Evolutionary conservation across 2,888 invertebrate species (phyloP), one percentile per base, ranked within the genome.

Genomic region (Germaria angustata): DNA sequence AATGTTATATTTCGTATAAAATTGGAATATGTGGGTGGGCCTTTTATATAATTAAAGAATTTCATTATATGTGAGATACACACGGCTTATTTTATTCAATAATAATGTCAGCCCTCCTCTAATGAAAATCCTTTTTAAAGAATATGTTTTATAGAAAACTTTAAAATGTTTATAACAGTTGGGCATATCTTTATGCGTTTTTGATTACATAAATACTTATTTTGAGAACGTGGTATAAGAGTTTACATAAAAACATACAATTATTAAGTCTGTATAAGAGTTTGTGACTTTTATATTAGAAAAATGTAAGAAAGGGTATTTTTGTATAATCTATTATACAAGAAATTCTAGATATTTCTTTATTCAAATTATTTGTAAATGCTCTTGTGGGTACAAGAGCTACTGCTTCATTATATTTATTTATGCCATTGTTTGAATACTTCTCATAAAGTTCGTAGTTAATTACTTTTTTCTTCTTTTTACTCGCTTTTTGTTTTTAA

Each of bases 381-480:
- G 28, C 28, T 28, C 28, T 28, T 11, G 1, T 22, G 9, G 13
- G n/a, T 49, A 24, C 6, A 49, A n/a, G n/a, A 49, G 20, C 13
- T 49, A 49, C 13, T 49, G 13, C 13, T 22, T 20, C 5, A 9
- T 5, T 22, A 22, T 3, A n/a, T n/a, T n/a, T n/a, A n/a, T n/a
- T 4, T 22, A 22, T 22, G 49, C 13, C 49, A 22, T 5, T 46
- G 9, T 46, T 41, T 24, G 4, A 41, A 68, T 17, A 41, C n/a
- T 61, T 49, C 57, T 22, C 2, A 8, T 1, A 3, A 0, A 36
- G 28, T 49, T 9, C 13, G 9, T 53, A 8, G 44, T 22, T 41
- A 24, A 59, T 28, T 28, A 6, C n/a, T 71, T 65, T 55, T 28
- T 61, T 22, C 44, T 39, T 39, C 28, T 46, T 71, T 28, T 24